A percentile compares a stretch with the other conserved stretches of the same genome.
phyloP scores from a whole-genome alignment of 2,888 invertebrate genomes.

The Aphrophora alni region DNA sequence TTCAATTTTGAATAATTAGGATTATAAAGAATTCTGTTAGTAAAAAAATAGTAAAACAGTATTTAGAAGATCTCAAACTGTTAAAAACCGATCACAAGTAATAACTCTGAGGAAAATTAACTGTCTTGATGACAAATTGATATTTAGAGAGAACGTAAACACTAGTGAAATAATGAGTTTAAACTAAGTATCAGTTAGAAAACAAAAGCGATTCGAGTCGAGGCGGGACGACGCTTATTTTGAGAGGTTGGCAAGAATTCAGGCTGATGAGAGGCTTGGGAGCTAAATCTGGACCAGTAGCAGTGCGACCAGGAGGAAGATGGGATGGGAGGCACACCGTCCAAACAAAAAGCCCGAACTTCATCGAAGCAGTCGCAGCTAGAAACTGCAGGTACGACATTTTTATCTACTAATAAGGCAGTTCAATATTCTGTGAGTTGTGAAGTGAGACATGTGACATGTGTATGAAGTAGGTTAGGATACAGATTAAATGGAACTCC shows the following conservation, averaged over 20 bases:
- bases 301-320: background rate
- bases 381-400: background rate
- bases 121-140: no score
- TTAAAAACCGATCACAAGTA: no score
- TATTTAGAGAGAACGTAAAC: background rate
- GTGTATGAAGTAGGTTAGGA: no score
- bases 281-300: conserved; percentile 9
- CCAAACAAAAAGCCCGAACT: background rate
- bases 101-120: no score
- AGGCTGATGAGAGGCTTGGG: background rate
- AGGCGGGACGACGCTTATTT: background rate
- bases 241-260: conserved; percentile 2
- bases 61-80: no score
- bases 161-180: background rate
- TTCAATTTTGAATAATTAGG: no score
- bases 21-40: no score
- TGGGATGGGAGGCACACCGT: conserved; percentile 5
- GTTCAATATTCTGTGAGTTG: no score
- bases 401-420: no score
- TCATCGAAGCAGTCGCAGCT: background rate
- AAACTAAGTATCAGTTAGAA: background rate
- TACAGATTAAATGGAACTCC: no score
- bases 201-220: background rate
- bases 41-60: no score
- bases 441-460: no score